These are phyloP conservation scores for Acanthacorydalis orientalis DNA, from an alignment of 2,888 invertebrate species.

Conservation along the genomic window DNA sequence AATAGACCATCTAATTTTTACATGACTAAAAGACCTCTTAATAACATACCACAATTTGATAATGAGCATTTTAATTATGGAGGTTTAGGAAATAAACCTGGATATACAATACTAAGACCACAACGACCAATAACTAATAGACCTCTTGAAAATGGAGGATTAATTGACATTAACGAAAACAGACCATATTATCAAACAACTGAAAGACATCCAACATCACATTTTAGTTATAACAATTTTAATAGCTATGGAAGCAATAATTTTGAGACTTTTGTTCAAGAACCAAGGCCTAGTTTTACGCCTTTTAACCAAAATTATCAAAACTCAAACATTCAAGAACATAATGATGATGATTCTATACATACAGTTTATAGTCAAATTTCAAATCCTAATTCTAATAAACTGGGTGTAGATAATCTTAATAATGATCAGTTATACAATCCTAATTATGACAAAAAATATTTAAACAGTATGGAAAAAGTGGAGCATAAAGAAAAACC, in stretches of 20 bases:
- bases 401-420: background rate
- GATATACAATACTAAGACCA: constrained; percentile 27
- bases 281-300: no score
- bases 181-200: background rate
- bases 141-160: background rate
- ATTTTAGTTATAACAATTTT: background rate
- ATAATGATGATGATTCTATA: no score
- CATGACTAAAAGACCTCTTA: constrained; percentile 5
- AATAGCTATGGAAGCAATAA: no score
- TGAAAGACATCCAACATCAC: background rate
- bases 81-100: constrained; percentile 17
- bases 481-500: constrained; percentile 3
- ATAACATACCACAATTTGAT: constrained; percentile 8
- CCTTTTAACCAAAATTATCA: background rate
- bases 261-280: no score
- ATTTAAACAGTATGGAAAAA: background rate
- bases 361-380: background rate
- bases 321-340: background rate
- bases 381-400: constrained; percentile 1
- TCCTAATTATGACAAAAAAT: background rate
- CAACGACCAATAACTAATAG: constrained; percentile 8
- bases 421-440: background rate
- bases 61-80: constrained; percentile 6
- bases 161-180: background rate
- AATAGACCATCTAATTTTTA: background rate